phyloP scores from a whole-genome alignment of 2,888 invertebrate genomes.

The Sphaerophoria taeniata region DNA sequence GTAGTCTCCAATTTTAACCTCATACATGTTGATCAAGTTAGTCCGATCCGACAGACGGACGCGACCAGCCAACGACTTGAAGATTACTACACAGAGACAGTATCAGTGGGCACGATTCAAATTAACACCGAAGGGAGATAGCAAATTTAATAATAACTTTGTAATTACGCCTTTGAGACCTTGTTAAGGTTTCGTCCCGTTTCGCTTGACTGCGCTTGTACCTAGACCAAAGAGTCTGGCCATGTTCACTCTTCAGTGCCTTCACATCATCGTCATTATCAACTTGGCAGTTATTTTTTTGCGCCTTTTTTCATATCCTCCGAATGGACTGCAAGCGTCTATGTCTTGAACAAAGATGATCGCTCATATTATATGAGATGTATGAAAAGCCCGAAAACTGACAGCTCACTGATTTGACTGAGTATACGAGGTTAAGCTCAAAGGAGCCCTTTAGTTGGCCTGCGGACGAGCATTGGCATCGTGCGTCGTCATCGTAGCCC shows the following conservation, averaged over 20 bases:
- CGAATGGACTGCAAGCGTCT: neutral
- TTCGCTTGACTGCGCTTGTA: slow-evolving; percentile 49
- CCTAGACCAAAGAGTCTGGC: neutral
- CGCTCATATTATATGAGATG: slow-evolving; percentile 10
- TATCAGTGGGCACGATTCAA: slow-evolving; percentile 71
- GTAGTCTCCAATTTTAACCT: slow-evolving; percentile 16
- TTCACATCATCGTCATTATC: slow-evolving; percentile 41
- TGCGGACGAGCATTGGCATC: neutral
- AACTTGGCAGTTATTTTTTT: slow-evolving; percentile 5
- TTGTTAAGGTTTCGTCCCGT: slow-evolving; percentile 66
- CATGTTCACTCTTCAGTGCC: slow-evolving; percentile 45
- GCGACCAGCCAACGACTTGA: neutral
- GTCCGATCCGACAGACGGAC: neutral
- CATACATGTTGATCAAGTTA: neutral
- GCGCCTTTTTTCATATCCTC: slow-evolving; percentile 9
- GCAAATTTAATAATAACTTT: slow-evolving; percentile 69
- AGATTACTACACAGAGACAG: neutral
- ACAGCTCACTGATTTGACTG: slow-evolving; percentile 72
- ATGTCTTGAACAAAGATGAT: slow-evolving; percentile 21
- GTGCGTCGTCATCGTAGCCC: neutral
- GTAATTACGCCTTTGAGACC: slow-evolving; percentile 70
- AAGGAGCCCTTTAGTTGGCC: neutral
- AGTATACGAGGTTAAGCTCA: slow-evolving; percentile 13
- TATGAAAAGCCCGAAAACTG: slow-evolving; percentile 57
- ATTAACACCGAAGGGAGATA: slow-evolving; percentile 73